phyloP scores from a whole-genome alignment of 2,113 vertebrate genomes.

The Picathartes gymnocephalus region DNA sequence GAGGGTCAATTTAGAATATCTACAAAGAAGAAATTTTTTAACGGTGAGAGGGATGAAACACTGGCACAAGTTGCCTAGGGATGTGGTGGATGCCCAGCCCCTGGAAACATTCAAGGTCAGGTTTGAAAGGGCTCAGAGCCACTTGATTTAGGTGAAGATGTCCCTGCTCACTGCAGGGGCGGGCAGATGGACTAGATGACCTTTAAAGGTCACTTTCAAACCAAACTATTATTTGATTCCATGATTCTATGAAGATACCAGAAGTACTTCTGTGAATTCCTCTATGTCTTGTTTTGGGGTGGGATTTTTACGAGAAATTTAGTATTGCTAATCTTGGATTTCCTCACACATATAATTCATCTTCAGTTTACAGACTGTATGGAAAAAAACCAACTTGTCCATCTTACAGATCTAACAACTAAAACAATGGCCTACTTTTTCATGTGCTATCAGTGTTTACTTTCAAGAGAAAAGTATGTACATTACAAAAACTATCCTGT shows the following conservation, averaged over 20 bases:
- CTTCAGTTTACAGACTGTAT: not conserved
- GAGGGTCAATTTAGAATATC: not conserved
- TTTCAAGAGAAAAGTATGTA: conserved; percentile 3
- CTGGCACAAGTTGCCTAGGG: not conserved
- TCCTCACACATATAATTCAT: not conserved
- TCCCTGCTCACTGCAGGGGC: not conserved
- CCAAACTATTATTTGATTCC: not conserved
- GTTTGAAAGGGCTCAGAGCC: not conserved
- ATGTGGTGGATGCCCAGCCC: rapidly evolving
- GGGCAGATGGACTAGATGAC: no score
- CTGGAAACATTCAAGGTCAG: not conserved
- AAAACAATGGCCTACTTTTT: not conserved
- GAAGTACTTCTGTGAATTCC: not conserved
- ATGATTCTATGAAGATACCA: not conserved
- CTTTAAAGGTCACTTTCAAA: not conserved
- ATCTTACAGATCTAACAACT: not conserved
- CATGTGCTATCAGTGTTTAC: not conserved
- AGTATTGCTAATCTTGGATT: not conserved
- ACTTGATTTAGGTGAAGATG: not conserved
- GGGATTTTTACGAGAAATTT: not conserved
- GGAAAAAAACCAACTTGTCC: not conserved
- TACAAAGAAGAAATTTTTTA: not conserved
- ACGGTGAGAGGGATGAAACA: not conserved
- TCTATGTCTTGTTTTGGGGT: not conserved
- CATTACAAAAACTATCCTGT: not conserved